Conservation (phyloP, 2,113 vertebrate genomes). For the Xiphophorus couchianus region DNA sequence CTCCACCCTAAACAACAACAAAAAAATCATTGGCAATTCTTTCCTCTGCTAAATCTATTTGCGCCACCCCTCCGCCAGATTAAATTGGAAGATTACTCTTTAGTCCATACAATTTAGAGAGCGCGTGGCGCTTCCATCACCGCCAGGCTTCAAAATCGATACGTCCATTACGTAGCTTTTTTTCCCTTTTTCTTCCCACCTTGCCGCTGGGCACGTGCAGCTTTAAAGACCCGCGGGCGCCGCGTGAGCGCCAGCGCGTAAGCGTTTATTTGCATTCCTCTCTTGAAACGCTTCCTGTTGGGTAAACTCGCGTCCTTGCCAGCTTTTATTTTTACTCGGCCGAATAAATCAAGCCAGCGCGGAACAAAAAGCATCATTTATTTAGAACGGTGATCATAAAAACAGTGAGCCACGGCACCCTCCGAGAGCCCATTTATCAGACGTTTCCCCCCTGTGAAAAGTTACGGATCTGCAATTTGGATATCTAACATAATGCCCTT, state of each 20-base stretch:
- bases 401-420: constrained; percentile 11
- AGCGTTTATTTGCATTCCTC: constrained; percentile 3
- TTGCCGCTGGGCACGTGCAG: constrained; percentile 13
- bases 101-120: constrained; percentile 63
- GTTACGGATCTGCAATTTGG: constrained; percentile 1
- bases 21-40: constrained; percentile 55
- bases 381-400: constrained; percentile 27
- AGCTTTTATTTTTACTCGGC: constrained; percentile 24
- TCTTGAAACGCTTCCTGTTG: background rate
- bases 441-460: background rate
- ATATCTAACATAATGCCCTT: constrained; percentile 18
- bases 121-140: constrained; percentile 60
- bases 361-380: constrained; percentile 20
- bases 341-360: constrained; percentile 22
- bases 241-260: background rate
- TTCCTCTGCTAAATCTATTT: constrained; percentile 59
- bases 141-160: constrained; percentile 65
- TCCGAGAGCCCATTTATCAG: constrained; percentile 25
- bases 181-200: constrained; percentile 26
- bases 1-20: too few species aligned
- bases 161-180: constrained; percentile 61
- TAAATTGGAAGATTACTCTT: constrained; percentile 73
- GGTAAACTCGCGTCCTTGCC: constrained; percentile 4
- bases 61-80: constrained; percentile 44
- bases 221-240: background rate